Evolutionary conservation across 1,140 invertebrate species (phyloP).

Genomic region (Diuraphis noxia): DNA sequence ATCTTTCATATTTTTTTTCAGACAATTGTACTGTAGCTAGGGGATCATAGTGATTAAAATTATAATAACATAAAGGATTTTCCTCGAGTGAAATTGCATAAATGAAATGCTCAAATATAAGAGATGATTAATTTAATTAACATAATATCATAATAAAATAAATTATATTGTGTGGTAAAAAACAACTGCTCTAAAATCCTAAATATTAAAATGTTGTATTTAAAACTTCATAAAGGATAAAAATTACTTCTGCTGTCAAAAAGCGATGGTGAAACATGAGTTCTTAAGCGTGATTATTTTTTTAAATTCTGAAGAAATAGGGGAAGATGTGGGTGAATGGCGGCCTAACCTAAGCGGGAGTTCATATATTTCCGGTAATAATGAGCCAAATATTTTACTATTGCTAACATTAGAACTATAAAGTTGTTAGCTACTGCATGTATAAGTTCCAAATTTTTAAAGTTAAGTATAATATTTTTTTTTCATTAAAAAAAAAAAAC

Average conservation of each 20-base stretch:
- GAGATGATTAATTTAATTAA: slow-evolving; percentile 25
- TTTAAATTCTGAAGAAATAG: not conserved
- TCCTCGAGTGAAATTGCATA: not conserved
- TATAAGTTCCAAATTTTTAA: no score
- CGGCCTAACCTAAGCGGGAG: no score
- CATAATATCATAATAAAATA: not conserved
- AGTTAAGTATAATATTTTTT: no score
- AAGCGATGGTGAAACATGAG: not conserved
- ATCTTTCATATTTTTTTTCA: not conserved
- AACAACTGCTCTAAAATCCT: not conserved
- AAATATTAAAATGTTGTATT: slow-evolving; percentile 3
- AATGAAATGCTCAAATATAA: not conserved
- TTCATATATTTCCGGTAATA: no score
- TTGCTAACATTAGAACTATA: no score
- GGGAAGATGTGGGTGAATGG: no score
- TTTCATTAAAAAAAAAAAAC: no score
- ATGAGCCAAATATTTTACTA: no score
- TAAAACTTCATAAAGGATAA: not conserved
- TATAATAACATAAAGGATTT: slow-evolving; percentile 3
- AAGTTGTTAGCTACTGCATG: no score
- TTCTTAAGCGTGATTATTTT: not conserved
- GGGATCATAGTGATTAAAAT: not conserved
- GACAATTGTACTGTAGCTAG: not conserved
- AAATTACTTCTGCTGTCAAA: not conserved
- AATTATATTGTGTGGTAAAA: not conserved